Base-by-base conservation (phyloP, 2,888 invertebrate species). In the Prenolepis imparis region DNA sequence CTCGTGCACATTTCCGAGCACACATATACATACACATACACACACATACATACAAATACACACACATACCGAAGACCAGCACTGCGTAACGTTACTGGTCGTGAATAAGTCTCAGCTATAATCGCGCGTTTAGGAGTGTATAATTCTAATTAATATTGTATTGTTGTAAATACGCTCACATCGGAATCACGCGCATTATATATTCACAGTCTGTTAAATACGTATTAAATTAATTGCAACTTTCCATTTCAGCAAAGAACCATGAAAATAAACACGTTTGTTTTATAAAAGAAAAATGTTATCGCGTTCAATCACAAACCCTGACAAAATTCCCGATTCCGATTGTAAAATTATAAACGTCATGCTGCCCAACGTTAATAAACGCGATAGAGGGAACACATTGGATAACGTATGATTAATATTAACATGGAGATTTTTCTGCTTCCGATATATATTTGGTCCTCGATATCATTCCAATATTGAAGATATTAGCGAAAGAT, bases 201-300 rank as follows among this genome's bases (percentile, higher is more conserved):
- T 91, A 91, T 87, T 87, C 87, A 88, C 88, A 83, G 68, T 89
- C 87, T 90, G 90, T 91, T 91, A 90, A 84, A 89, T 89, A 84
- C 86, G 84, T 90, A 90, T 90, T 91, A 90, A 91, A 91, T 91
- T 91, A 91, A 91, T 82, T 90, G 88, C 88, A 87, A 91, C 89
- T 91, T 90, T 87, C 89, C 89, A 91, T 89, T 91, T 88, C 91
- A 90, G 90, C 90, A 83, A 91, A 87, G 86, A 90, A 89, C 85
- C 88, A 91, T 89, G 87, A 90, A 87, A 91, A 91, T 91, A 91
- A 91, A 91, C 88, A 90, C 89, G 91, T 91, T 91, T 91, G 91
- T 91, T 91, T 91, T 91, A 89, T 91, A 91, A 85, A 86, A 86
- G 87, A 88, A 83, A 82, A 63, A 28, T 61, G 32, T 48, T 3